Evolutionary conservation across 2,113 vertebrate species (phyloP).

Genomic region (Ariopsis seemanni): DNA sequence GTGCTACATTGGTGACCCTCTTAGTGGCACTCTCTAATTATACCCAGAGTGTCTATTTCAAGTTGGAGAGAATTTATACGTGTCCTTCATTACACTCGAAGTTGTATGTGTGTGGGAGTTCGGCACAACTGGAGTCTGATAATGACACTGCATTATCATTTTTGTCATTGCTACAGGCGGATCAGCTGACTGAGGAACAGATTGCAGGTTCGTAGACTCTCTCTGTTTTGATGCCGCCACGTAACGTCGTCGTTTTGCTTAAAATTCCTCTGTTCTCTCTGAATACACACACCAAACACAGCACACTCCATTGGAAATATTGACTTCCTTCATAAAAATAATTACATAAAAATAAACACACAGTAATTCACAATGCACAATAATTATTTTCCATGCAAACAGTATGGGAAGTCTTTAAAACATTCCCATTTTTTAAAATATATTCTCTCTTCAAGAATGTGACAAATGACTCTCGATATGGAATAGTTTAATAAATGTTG

Average conservation of each 20-base stretch:
- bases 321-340: neutral
- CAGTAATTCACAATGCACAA: neutral
- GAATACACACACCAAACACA: neutral
- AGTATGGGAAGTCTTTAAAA: neutral
- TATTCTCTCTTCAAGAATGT: neutral
- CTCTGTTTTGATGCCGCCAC: neutral
- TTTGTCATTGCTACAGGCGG: constrained; percentile 72
- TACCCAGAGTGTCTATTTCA: constrained; percentile 71
- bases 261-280: neutral
- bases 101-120: constrained; percentile 65
- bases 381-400: neutral
- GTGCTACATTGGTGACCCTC: constrained; percentile 76
- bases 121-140: constrained; percentile 39
- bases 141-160: constrained; percentile 36
- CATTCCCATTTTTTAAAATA: neutral
- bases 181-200: constrained; percentile 90
- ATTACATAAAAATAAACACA: neutral
- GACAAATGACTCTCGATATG: neutral
- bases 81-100: constrained; percentile 71
- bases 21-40: constrained; percentile 74
- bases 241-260: neutral
- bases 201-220: constrained; percentile 81
- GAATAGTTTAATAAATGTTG: neutral
- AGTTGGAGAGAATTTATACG: constrained; percentile 72
- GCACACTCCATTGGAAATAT: neutral